Evolutionary conservation across 2,797 vertebrate genomes (phyloP), one percentile per base, ranked within the genome.

Genomic region (Varecia variegata): DNA sequence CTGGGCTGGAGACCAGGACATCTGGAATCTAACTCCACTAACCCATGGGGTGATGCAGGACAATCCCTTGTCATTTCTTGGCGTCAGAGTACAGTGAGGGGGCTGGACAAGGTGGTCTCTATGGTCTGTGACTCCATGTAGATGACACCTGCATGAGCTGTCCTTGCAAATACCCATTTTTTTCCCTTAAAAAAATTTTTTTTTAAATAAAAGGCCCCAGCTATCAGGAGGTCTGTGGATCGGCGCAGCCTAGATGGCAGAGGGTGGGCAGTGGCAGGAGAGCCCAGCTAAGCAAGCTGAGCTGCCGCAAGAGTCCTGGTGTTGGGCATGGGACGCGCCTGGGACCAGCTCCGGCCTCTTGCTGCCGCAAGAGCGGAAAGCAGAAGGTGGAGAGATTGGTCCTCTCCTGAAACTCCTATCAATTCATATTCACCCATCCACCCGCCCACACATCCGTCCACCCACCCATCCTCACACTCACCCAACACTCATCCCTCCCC

Each of bases 311-410:
- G 15, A 93, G 67, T 32, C 18, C 43, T 58, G 71, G 79, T 84
- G 18, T 18, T 35, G 83, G 52, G 43, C 8, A 50, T 56, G 52
- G 80, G 47, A 35, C 79, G 65, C 45, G 14, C 27, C 43, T 92
- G 67, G 82, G 38, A 77, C 47, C 43, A 76, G n/a, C 32, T 65
- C 23, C 54, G 96, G 90, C 97, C 95, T 97, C 90, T 97, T 93
- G 84, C 96, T 96, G 96, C 97, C 96, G 95, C 96, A 96, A 94
- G 94, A 98, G 96, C 94, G 98, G 92, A 95, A 96, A 62, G 96
- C 94, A 97, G 98, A 97, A 97, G 98, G 98, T 97, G 98, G 62
- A 97, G 94, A 97, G 97, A 98, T 98, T 98, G 98, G 98, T 98
- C 96, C 97, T 95, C 95, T 98, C 97, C 96, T 98, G 62, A 95